Percentiles rank a stretch among this genome's conserved stretches.
Conservation (phyloP, 2,888 invertebrate species). For the Gryllus longicercus region DNA sequence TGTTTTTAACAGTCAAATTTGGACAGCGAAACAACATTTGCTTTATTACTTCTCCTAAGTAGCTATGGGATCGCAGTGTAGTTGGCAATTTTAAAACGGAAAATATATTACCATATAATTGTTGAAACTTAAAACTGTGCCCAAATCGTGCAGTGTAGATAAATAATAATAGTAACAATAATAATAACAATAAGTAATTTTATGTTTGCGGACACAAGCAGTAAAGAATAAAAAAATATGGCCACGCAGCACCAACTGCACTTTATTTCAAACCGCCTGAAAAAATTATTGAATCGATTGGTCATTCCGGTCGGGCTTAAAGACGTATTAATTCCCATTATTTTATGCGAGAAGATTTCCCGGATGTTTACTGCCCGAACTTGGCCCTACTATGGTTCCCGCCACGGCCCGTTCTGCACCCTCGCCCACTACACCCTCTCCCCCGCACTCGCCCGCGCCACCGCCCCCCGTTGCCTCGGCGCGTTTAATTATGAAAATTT, state of each 20-base stretch:
- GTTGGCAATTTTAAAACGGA: too few relatives aligned
- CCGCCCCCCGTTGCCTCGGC: background rate
- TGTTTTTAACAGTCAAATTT: too few relatives aligned
- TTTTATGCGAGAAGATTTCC: background rate
- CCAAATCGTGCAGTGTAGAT: too few relatives aligned
- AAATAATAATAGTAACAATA: too few relatives aligned
- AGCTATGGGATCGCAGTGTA: too few relatives aligned
- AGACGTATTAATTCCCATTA: background rate
- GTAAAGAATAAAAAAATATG: too few relatives aligned
- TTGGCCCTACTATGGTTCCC: background rate
- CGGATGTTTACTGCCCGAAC: background rate
- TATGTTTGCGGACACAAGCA: too few relatives aligned
- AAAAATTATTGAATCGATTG: background rate
- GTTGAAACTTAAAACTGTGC: too few relatives aligned
- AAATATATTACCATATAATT: too few relatives aligned
- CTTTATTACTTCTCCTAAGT: too few relatives aligned
- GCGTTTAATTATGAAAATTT: constrained; percentile 17
- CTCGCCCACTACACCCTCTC: background rate
- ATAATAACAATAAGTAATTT: too few relatives aligned
- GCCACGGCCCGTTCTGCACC: background rate
- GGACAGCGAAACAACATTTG: too few relatives aligned
- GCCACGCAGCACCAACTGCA: background rate
- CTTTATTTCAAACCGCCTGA: background rate
- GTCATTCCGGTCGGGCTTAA: background rate
- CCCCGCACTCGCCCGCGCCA: background rate